These are phyloP conservation scores for Brachyopa scutellaris DNA, from an alignment of 2,888 invertebrate genomes.

Conservation along the genomic window DNA sequence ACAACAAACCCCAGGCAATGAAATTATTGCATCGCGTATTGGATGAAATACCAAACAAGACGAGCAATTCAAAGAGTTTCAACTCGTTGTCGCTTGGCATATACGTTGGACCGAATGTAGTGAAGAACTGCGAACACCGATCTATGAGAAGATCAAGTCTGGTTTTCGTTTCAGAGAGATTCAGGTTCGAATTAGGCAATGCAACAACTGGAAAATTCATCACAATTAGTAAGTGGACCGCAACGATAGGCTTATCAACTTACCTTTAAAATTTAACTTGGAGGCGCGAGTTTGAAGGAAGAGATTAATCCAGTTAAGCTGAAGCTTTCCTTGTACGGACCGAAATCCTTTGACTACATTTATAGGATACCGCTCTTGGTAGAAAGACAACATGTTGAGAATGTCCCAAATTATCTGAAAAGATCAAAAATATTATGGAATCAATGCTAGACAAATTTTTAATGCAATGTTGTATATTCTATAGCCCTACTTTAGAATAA, in stretches of 20 bases:
- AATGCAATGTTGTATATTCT: too few species aligned
- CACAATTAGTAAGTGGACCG: neutral
- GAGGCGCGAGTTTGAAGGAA: constrained; percentile 75
- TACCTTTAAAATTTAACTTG: constrained; percentile 75
- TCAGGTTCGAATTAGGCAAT: constrained; percentile 76
- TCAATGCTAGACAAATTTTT: too few species aligned
- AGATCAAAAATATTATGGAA: neutral
- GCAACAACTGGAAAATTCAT: constrained; percentile 68
- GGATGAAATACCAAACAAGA: constrained; percentile 78
- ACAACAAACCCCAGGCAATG: constrained; percentile 81
- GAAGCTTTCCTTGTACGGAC: constrained; percentile 78
- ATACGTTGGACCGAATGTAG: constrained; percentile 76
- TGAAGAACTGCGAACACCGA: constrained; percentile 80
- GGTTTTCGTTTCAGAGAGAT: constrained; percentile 78
- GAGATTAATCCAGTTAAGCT: constrained; percentile 78
- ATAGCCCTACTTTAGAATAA: too few species aligned
- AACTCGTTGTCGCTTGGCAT: constrained; percentile 78
- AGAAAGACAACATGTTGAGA: constrained; percentile 79
- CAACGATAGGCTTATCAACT: neutral
- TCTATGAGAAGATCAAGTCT: constrained; percentile 80
- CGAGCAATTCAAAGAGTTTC: constrained; percentile 79
- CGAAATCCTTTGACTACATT: constrained; percentile 78
- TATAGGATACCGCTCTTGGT: constrained; percentile 78
- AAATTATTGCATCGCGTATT: constrained; percentile 80
- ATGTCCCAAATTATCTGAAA: constrained; percentile 80